Conservation (phyloP, 2,113 vertebrate species). For the Sclerurus mexicanus region DNA sequence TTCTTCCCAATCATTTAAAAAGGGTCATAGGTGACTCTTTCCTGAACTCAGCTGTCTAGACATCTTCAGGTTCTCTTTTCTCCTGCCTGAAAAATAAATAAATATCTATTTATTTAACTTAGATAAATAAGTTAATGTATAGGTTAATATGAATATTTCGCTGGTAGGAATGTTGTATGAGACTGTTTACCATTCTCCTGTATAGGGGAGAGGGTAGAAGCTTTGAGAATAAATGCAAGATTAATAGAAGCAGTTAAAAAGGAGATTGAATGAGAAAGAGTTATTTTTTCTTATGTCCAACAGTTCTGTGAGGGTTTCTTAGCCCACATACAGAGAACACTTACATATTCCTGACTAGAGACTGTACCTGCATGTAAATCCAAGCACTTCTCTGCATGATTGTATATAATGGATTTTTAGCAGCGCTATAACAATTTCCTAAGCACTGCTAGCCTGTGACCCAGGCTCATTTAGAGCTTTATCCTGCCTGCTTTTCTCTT, state of each 20-base stretch:
- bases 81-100: background rate
- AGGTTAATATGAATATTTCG: background rate
- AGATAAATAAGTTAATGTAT: background rate
- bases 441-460: background rate
- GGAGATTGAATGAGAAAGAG: background rate
- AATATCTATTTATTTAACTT: background rate
- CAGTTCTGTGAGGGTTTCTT: background rate
- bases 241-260: background rate
- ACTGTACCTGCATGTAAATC: background rate
- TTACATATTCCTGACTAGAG: background rate
- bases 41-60: background rate
- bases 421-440: background rate
- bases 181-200: background rate
- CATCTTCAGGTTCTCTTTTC: background rate
- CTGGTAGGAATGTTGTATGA: background rate
- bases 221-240: background rate
- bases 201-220: background rate
- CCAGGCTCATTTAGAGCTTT: background rate
- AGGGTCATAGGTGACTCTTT: background rate
- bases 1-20: background rate
- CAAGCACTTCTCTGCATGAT: background rate
- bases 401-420: slow-evolving; percentile 24
- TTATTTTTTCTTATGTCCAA: background rate
- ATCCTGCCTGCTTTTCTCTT: background rate
- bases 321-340: background rate